phyloP scores from a whole-genome alignment of 2,113 vertebrate species.

The Albula glossodonta region DNA sequence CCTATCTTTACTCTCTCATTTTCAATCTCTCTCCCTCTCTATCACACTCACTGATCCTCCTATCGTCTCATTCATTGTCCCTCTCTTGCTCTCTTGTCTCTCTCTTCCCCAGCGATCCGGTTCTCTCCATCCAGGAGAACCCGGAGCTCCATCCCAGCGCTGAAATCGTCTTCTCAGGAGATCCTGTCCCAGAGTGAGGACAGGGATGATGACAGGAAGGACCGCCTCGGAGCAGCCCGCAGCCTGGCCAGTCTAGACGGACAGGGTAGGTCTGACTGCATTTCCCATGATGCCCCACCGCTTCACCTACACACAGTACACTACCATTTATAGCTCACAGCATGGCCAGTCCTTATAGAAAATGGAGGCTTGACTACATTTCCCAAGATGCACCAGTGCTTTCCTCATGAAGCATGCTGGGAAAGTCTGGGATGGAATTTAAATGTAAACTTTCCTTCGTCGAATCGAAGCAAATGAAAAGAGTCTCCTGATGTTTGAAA shows the following conservation, averaged over 20 bases:
- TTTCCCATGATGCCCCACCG: neutral
- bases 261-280: conserved; percentile 74
- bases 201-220: conserved; percentile 74
- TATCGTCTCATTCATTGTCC: neutral
- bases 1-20: too few species aligned
- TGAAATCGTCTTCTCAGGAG: conserved; percentile 93
- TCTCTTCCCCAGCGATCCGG: conserved; percentile 76
- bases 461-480: neutral
- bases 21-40: neutral
- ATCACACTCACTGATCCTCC: neutral
- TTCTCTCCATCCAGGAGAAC: conserved; percentile 90
- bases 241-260: conserved; percentile 93
- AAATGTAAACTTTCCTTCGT: too few species aligned
- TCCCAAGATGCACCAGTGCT: neutral
- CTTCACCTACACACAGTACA: neutral
- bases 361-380: neutral
- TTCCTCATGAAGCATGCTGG: too few species aligned
- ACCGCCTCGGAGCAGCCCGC: conserved; percentile 79
- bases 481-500: neutral
- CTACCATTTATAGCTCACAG: neutral
- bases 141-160: conserved; percentile 85
- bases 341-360: neutral
- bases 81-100: conserved; percentile 18
- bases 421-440: too few species aligned
- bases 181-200: conserved; percentile 80